Evolutionary conservation across 2,113 vertebrate species (phyloP).

Genomic region (Acrocephalus arundinaceus): DNA sequence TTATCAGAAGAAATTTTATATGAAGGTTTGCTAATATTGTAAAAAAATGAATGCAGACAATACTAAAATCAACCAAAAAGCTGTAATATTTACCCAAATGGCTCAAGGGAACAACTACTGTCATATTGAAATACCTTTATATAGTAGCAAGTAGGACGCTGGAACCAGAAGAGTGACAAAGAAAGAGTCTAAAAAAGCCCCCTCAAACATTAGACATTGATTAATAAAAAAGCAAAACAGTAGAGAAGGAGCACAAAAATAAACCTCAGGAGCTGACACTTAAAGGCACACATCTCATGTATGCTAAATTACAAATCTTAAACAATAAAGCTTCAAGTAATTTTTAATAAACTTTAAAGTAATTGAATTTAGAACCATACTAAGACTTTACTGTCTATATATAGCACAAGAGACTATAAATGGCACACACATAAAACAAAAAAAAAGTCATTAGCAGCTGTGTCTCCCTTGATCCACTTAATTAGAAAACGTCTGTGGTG

Average conservation of each 20-base stretch:
- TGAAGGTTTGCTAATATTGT: background rate
- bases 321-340: background rate
- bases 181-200: rapidly evolving
- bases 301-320: background rate
- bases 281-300: background rate
- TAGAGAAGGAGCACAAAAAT: background rate
- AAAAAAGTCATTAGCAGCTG: background rate
- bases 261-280: background rate
- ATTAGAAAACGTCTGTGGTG: constrained; percentile 29
- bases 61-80: background rate
- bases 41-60: background rate
- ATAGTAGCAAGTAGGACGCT: background rate
- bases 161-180: background rate
- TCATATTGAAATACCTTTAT: background rate
- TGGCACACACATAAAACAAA: background rate
- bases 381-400: background rate
- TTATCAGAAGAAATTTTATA: background rate
- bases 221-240: background rate
- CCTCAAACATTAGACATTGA: background rate
- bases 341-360: background rate
- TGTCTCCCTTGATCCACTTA: background rate
- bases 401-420: background rate
- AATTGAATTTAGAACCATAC: background rate
- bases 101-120: background rate
- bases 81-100: background rate